phyloP scores from a whole-genome alignment of 2,113 vertebrate genomes.

The Nymphicus hollandicus region DNA sequence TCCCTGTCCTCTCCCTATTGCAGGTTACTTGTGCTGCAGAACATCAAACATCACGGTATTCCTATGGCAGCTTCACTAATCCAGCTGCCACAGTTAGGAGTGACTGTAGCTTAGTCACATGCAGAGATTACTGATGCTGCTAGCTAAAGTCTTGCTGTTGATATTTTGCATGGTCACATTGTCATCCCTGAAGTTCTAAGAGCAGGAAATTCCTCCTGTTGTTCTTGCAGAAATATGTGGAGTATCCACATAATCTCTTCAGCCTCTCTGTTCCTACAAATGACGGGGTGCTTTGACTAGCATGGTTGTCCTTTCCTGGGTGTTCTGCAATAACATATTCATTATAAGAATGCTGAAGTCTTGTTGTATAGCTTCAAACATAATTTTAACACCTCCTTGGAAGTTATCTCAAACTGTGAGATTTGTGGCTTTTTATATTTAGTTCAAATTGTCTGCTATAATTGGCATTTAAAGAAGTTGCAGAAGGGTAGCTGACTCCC shows the following conservation, averaged over 20 bases:
- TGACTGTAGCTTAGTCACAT: neutral
- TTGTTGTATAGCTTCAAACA: neutral
- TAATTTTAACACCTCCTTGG: neutral
- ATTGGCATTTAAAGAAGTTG: neutral
- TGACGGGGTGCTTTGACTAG: neutral
- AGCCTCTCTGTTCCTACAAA: neutral
- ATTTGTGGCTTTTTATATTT: neutral
- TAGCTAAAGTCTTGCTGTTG: neutral
- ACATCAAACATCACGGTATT: accelerated
- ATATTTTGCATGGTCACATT: neutral
- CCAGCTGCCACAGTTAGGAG: neutral
- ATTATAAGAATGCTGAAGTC: neutral
- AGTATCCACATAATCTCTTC: neutral
- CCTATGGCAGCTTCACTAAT: neutral
- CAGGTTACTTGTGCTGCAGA: neutral
- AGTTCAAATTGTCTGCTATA: neutral
- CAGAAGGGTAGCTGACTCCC: neutral
- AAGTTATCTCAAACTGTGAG: slow-evolving; percentile 12
- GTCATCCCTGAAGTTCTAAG: neutral
- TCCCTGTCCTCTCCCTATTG: neutral
- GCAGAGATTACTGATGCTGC: neutral
- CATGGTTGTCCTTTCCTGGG: neutral
- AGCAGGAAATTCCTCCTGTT: neutral
- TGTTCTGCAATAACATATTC: neutral
- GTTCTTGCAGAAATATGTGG: neutral